Percentiles rank a stretch among this genome's conserved stretches.
Evolutionary conservation across 1,140 invertebrate species (phyloP).

Genomic region (Panagrolaimus sp.): DNA sequence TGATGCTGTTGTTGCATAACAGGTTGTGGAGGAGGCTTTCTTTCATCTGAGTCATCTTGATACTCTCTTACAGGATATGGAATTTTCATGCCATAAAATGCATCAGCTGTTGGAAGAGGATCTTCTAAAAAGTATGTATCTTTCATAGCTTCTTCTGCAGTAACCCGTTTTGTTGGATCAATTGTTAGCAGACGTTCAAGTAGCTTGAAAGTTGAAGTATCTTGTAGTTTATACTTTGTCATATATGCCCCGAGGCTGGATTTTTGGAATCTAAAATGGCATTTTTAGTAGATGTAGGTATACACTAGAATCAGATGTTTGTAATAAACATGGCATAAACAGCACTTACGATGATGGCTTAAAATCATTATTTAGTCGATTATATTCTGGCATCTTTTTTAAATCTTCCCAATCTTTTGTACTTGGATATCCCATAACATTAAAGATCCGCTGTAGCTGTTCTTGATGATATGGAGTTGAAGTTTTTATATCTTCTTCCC

Average conservation of each 20-base stretch:
- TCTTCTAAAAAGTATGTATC: conserved; percentile 67
- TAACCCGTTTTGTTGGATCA: conserved; percentile 96
- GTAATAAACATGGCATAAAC: too few species aligned
- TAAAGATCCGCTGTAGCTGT: conserved; percentile 97
- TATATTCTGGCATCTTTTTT: conserved; percentile 98
- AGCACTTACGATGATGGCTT: conserved; percentile 82
- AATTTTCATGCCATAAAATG: conserved; percentile 87
- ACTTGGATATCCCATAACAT: conserved; percentile 97
- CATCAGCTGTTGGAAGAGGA: conserved; percentile 78
- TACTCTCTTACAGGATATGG: conserved; percentile 98
- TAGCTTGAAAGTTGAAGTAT: conserved; percentile 88
- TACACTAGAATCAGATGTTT: too few species aligned
- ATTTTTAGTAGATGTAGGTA: too few species aligned
- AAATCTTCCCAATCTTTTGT: conserved; percentile 99
- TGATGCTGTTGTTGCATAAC: conserved; percentile 11
- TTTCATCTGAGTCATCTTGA: conserved; percentile 91
- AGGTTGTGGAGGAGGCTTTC: conserved; percentile 59
- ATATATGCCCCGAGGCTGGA: conserved; percentile 96
- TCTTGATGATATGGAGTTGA: conserved; percentile 95
- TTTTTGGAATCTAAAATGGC: conserved; percentile 74
- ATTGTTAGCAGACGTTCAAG: conserved; percentile 87
- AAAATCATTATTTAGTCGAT: conserved; percentile 89
- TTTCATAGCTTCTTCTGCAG: conserved; percentile 68
- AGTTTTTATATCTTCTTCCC: conserved; percentile 99
- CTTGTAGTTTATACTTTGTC: conserved; percentile 90